Base-by-base conservation (phyloP, 2,888 invertebrate genomes). In the Bibio marci region DNA sequence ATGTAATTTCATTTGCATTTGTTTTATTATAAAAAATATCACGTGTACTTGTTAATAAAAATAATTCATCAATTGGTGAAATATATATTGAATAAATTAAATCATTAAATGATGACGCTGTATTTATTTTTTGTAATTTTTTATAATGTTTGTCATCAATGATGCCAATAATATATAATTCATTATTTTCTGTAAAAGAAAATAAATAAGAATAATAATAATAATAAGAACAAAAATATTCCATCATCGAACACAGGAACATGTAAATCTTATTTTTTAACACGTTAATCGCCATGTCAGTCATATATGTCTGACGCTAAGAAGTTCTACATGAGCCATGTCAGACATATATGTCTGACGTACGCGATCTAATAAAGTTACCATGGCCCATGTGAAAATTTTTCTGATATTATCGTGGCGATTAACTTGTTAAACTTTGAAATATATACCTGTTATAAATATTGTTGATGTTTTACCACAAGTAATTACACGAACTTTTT, bases 51-150 rank as follows among this genome's bases (percentile, higher is more conserved):
- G 58, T 59, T 10, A 61, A 54, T 26, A 62, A 56, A 28, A 54
- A 61, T 13, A 61, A 58, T 33, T 62, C 61, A 47, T 57, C 59
- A 4, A 53, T 50, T 45, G 56, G 53, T 5, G 62, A 59, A 18
- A 61, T 58, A 43, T 59, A 53, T 52, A 61, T 52, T 36, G 54
- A 60, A 34, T 54, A 52, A 13, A 60, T 58, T 12, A 54, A 48
- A n/a, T 58, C 54, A 46, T 57, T 57, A 43, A 56, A 53, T 42
- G 54, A 55, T 17, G 60, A 42, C 43, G 4, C 22, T 4, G 58
- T 59, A 7, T 57, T 58, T 37, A 62, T 58, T 43, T 52, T 50
- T 18, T 56, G 49, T 46, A 58, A 57, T 26, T 30, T 35, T 10
- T 34, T 19, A 25, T 37, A 39, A 13, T 39, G 31, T n/a, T 34